These are phyloP conservation scores for Camponotus vicinus DNA, from an alignment of 1,140 invertebrate genomes.

Conservation along the genomic window DNA sequence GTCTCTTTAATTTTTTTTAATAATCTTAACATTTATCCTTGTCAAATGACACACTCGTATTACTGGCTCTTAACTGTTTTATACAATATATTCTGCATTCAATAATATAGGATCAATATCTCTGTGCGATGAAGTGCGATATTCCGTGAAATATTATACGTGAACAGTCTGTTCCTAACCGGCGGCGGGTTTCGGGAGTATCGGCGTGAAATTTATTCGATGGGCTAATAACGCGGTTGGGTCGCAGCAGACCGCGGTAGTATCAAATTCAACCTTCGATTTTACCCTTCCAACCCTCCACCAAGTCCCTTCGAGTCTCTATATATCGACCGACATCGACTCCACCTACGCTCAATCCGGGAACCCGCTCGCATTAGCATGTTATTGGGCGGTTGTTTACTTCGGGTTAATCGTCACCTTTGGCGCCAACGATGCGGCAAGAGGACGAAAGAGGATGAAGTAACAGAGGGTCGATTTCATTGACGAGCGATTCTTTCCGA, in stretches of 20 bases:
- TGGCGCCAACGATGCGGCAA: slow-evolving; percentile 63
- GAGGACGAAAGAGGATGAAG: slow-evolving; percentile 14
- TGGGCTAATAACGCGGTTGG: slow-evolving; percentile 63
- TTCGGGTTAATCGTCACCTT: slow-evolving; percentile 79
- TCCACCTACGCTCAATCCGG: slow-evolving; percentile 51
- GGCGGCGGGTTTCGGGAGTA: slow-evolving; percentile 46
- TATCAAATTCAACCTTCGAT: slow-evolving; percentile 68
- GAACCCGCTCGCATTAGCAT: slow-evolving; percentile 79
- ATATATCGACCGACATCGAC: slow-evolving; percentile 21
- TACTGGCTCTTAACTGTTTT: background rate
- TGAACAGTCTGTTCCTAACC: slow-evolving; percentile 36
- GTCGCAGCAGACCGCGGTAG: slow-evolving; percentile 40
- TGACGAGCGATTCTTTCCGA: slow-evolving; percentile 6
- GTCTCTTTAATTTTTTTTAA: background rate
- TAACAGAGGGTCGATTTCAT: slow-evolving; percentile 33
- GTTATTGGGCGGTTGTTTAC: slow-evolving; percentile 83
- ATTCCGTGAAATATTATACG: slow-evolving; percentile 41
- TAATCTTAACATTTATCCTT: background rate
- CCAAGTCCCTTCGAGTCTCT: background rate
- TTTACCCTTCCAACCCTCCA: slow-evolving; percentile 29
- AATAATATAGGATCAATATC: slow-evolving; percentile 29
- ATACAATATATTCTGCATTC: slow-evolving; percentile 10
- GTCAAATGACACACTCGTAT: slow-evolving; percentile 9
- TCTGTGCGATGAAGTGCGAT: background rate
- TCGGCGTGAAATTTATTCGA: slow-evolving; percentile 64